Evolutionary conservation across 2,888 invertebrate species (phyloP).

Genomic region (Sphaeridia pumilis): DNA sequence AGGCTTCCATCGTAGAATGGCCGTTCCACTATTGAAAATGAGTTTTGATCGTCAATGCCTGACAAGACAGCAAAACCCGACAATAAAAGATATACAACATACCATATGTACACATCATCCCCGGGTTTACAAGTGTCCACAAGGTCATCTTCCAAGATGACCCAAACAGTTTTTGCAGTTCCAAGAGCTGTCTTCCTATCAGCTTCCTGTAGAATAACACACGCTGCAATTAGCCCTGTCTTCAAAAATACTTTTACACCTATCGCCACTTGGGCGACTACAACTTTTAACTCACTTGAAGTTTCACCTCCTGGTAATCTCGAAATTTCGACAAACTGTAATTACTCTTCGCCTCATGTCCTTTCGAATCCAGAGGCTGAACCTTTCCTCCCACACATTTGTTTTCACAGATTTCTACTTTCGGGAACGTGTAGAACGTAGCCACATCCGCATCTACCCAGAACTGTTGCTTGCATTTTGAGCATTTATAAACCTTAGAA

Average conservation of each 20-base stretch:
- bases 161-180: slow-evolving; percentile 61
- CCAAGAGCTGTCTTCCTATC: slow-evolving; percentile 58
- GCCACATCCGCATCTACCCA: slow-evolving; percentile 17
- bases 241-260: no score
- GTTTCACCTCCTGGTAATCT: slow-evolving; percentile 75
- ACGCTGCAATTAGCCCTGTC: neutral
- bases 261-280: no score
- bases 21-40: slow-evolving; percentile 52
- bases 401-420: slow-evolving; percentile 49
- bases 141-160: slow-evolving; percentile 69
- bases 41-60: slow-evolving; percentile 4
- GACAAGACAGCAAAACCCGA: slow-evolving; percentile 11
- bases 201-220: slow-evolving; percentile 52
- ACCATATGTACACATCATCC: slow-evolving; percentile 76
- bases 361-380: slow-evolving; percentile 43
- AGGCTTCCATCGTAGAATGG: slow-evolving; percentile 61
- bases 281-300: slow-evolving; percentile 49
- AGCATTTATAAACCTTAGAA: slow-evolving; percentile 59
- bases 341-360: neutral
- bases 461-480: slow-evolving; percentile 53
- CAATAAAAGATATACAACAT: slow-evolving; percentile 26
- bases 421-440: slow-evolving; percentile 46
- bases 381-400: slow-evolving; percentile 46
- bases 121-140: slow-evolving; percentile 80
- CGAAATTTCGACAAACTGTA: slow-evolving; percentile 47